Percentiles rank a stretch among this genome's conserved stretches.
phyloP scores from a whole-genome alignment of 2,113 vertebrate genomes.

The Acrocephalus arundinaceus region DNA sequence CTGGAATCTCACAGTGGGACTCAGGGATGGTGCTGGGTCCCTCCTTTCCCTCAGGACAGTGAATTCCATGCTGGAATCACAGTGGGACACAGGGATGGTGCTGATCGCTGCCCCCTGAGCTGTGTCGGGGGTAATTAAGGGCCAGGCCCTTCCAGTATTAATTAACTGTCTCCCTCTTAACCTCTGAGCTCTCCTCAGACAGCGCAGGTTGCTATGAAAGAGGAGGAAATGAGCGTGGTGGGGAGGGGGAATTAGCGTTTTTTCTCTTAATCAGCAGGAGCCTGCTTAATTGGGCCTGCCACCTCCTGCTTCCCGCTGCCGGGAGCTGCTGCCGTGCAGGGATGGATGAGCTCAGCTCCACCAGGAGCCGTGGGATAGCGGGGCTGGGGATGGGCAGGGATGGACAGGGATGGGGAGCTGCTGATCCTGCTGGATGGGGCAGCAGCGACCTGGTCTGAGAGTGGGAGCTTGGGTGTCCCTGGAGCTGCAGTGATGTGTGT shows the following conservation, averaged over 20 bases:
- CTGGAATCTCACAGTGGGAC: not conserved
- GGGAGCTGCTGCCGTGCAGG: not conserved
- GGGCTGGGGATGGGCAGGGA: not conserved
- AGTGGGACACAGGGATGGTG: not conserved
- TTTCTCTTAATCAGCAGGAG: slow-evolving; percentile 9
- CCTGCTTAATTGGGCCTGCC: slow-evolving; percentile 22
- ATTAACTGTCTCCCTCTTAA: slow-evolving; percentile 48
- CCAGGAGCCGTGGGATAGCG: not conserved
- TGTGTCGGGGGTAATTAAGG: slow-evolving; percentile 36
- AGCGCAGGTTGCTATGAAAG: slow-evolving; percentile 30
- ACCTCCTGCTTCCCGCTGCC: not conserved
- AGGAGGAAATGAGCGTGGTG: not conserved
- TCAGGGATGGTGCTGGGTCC: not conserved
- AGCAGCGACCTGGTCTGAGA: rapidly evolving
- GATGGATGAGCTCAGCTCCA: not conserved
- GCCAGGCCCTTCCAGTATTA: not conserved
- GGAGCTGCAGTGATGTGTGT: not conserved
- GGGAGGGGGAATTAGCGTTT: not conserved
- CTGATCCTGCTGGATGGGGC: not conserved
- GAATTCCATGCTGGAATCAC: not conserved
- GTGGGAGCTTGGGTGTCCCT: not conserved
- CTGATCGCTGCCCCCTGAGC: not conserved
- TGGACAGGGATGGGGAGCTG: not conserved
- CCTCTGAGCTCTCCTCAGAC: slow-evolving; percentile 24
- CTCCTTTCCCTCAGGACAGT: not conserved